Evolutionary conservation across 1,140 invertebrate genomes (phyloP).

Genomic region (Idris sp.): DNA sequence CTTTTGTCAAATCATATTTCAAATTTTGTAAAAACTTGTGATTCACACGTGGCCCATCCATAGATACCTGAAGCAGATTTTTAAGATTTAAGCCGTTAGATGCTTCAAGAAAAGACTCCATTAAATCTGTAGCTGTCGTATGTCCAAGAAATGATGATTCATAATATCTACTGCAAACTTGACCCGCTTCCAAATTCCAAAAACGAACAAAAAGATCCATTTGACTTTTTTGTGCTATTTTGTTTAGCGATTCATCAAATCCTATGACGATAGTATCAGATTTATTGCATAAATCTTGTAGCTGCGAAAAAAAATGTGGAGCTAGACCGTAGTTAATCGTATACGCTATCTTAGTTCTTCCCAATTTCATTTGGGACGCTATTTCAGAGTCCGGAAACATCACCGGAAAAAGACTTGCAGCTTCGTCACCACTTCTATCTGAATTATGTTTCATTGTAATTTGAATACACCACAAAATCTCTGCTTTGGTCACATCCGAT

Average conservation of each 20-base stretch:
- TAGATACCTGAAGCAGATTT: not conserved
- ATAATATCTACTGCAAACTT: constrained; percentile 5
- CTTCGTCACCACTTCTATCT: not conserved
- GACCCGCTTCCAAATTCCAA: constrained; percentile 20
- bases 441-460: not conserved
- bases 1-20: not conserved
- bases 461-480: constrained; percentile 12
- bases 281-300: constrained; percentile 6
- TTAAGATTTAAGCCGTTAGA: not conserved
- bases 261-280: constrained; percentile 22
- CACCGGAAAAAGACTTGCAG: not conserved
- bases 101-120: not conserved
- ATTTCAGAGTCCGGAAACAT: constrained; percentile 9
- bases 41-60: not conserved
- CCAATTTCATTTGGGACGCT: constrained; percentile 18
- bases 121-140: not conserved
- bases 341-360: constrained; percentile 16
- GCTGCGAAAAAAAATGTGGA: constrained; percentile 8
- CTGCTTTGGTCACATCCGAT: constrained; percentile 3
- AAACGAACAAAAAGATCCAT: constrained; percentile 44
- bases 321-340: constrained; percentile 11
- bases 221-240: constrained; percentile 37
- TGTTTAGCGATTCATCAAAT: constrained; percentile 53
- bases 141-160: not conserved
- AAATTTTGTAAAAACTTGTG: not conserved